These are phyloP conservation scores for Leucoma salicis DNA, from an alignment of 2,888 invertebrate genomes.

Conservation along the genomic window DNA sequence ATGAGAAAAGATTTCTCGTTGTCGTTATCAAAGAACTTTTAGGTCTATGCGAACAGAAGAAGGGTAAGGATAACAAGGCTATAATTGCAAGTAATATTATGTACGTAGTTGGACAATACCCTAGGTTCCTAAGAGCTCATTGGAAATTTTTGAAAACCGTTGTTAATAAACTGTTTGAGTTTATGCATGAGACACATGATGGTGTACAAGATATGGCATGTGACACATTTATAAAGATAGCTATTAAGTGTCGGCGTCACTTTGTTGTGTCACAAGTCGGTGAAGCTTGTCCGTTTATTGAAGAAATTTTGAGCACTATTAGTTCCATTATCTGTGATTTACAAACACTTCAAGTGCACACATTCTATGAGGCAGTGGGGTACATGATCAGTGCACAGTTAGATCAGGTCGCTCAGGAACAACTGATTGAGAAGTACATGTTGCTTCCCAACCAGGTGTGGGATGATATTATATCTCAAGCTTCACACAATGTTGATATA, in stretches of 20 bases:
- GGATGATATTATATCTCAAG: constrained; percentile 99
- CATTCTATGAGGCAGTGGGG: constrained; percentile 99
- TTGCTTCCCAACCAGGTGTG: constrained; percentile 97
- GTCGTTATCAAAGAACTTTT: constrained; percentile 99
- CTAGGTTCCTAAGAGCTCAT: constrained; percentile 98
- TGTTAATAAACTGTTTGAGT: constrained; percentile 99
- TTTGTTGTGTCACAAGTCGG: constrained; percentile 98
- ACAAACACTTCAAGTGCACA: constrained; percentile 98
- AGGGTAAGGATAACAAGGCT: constrained; percentile 99
- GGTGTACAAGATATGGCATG: constrained; percentile 99
- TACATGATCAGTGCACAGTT: constrained; percentile 99
- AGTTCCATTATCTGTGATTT: constrained; percentile 99
- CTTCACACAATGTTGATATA: constrained; percentile 97
- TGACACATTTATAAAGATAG: constrained; percentile 99
- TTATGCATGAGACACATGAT: constrained; percentile 99
- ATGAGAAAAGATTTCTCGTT: constrained; percentile 99
- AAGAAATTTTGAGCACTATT: constrained; percentile 97
- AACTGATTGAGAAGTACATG: constrained; percentile 98
- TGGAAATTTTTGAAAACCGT: constrained; percentile 99
- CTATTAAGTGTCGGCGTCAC: constrained; percentile 98
- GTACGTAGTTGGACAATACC: constrained; percentile 99
- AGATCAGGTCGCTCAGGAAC: constrained; percentile 95
- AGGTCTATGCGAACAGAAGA: constrained; percentile 98
- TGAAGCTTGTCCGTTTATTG: constrained; percentile 98
- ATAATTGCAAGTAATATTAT: constrained; percentile 99